Conservation (phyloP, 2,888 invertebrate genomes). For the Siphlonurus alternatus region DNA sequence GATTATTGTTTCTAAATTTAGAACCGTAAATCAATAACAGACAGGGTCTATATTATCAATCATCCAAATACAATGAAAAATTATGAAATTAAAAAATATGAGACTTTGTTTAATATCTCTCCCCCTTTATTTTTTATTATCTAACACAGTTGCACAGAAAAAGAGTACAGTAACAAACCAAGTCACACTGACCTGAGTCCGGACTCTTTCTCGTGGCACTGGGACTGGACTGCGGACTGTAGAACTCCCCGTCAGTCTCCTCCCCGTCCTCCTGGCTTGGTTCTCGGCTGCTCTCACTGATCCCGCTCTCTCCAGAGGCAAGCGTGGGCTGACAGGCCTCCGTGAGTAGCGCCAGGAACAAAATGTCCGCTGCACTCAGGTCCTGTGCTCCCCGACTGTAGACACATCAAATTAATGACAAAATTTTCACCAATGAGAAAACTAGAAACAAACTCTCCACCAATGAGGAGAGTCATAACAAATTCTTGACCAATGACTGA, state of each 20-base stretch:
- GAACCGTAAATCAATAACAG: no score
- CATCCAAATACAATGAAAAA: no score
- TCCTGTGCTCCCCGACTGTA: constrained; percentile 53
- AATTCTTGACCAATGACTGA: no score
- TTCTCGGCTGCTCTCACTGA: background rate
- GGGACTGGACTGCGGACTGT: constrained; percentile 22
- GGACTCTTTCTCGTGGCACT: constrained; percentile 1
- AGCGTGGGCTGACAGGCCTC: constrained; percentile 11
- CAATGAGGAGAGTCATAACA: constrained; percentile 2
- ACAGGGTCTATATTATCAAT: no score
- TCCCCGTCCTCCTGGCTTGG: constrained; percentile 16
- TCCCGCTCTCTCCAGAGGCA: background rate
- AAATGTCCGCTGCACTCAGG: constrained; percentile 51
- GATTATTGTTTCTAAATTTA: no score
- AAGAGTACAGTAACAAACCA: no score
- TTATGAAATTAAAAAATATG: no score
- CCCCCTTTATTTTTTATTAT: no score
- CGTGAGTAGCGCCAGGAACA: constrained; percentile 47
- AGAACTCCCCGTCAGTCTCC: constrained; percentile 22
- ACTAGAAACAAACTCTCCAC: constrained; percentile 7
- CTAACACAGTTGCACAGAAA: no score
- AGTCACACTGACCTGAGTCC: background rate
- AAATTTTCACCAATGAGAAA: constrained; percentile 3
- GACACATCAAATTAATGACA: constrained; percentile 12
- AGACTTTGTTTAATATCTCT: no score